These are phyloP conservation scores for Salticus scenicus DNA, from an alignment of 2,888 invertebrate species.

Conservation along the genomic window DNA sequence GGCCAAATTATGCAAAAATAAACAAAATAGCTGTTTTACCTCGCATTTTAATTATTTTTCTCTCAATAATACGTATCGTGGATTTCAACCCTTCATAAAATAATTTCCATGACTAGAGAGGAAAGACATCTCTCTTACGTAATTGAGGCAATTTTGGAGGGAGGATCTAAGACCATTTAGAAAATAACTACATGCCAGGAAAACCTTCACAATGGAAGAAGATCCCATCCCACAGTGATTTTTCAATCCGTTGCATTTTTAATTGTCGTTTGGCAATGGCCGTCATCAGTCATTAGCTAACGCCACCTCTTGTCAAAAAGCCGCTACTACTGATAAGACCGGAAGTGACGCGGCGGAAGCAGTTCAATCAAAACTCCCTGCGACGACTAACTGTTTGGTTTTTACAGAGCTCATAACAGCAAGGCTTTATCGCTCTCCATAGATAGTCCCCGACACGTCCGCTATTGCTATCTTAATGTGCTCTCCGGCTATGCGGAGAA, in stretches of 20 bases:
- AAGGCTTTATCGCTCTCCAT: conserved; percentile 49
- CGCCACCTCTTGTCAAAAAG: conserved; percentile 62
- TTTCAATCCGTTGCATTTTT: conserved; percentile 68
- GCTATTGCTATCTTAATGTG: conserved; percentile 66
- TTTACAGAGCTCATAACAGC: conserved; percentile 66
- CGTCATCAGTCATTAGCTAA: conserved; percentile 65
- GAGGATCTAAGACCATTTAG: conserved; percentile 61
- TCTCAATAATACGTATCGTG: no score
- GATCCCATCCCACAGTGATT: conserved; percentile 52
- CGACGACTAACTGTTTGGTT: conserved; percentile 64
- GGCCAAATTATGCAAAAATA: no score
- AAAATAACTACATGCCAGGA: conserved; percentile 52
- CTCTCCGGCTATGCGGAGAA: conserved; percentile 51
- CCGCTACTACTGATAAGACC: conserved; percentile 53
- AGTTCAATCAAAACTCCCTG: conserved; percentile 67
- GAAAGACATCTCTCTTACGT: conserved; percentile 37
- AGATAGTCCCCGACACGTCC: conserved; percentile 43
- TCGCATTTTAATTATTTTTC: no score
- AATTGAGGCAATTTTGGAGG: conserved; percentile 69
- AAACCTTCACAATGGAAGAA: conserved; percentile 52
- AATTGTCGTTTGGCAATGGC: conserved; percentile 66
- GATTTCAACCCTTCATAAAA: conserved; percentile 35
- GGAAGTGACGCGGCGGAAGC: conserved; percentile 67
- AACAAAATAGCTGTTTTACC: no score
- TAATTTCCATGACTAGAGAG: conserved; percentile 53